Evolutionary conservation across 2,888 invertebrate genomes (phyloP).

Genomic region (Drosophila nr. medialis): DNA sequence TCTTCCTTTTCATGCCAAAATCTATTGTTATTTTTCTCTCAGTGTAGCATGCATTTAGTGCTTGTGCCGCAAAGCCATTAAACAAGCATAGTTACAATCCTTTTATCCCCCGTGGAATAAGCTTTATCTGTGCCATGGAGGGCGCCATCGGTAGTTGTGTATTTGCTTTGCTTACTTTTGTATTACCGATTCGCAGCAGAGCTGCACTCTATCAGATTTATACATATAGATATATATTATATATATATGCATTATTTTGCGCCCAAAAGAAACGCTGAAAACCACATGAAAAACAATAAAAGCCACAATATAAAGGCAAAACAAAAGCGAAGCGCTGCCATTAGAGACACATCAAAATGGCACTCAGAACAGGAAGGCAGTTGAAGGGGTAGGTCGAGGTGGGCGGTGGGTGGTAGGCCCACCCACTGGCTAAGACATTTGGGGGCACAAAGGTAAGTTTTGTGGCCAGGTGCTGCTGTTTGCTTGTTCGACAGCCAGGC

Average conservation of each 20-base stretch:
- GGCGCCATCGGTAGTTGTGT: constrained; percentile 39
- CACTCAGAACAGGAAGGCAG: constrained; percentile 50
- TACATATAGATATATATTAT: constrained; percentile 2
- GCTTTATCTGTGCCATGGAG: constrained; percentile 25
- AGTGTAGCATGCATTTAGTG: neutral
- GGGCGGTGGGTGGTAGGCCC: neutral
- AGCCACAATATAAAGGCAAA: constrained; percentile 58
- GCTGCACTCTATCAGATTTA: constrained; percentile 11
- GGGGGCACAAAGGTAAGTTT: neutral
- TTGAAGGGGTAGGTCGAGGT: neutral
- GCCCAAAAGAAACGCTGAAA: constrained; percentile 32
- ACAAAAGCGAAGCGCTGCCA: constrained; percentile 74
- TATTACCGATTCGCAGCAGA: constrained; percentile 33
- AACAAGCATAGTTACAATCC: neutral
- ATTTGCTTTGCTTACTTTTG: constrained; percentile 23
- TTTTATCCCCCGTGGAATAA: neutral
- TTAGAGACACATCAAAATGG: constrained; percentile 79
- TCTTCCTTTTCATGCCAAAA: accelerated
- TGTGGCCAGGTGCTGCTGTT: constrained; percentile 2
- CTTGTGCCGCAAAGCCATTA: neutral
- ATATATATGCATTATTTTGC: constrained; percentile 14
- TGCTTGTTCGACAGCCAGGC: constrained; percentile 24
- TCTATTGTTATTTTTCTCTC: neutral
- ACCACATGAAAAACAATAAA: constrained; percentile 65
- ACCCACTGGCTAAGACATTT: neutral